Conservation (phyloP, 2,797 vertebrate species). For the Hypotaenidia okinawae region DNA sequence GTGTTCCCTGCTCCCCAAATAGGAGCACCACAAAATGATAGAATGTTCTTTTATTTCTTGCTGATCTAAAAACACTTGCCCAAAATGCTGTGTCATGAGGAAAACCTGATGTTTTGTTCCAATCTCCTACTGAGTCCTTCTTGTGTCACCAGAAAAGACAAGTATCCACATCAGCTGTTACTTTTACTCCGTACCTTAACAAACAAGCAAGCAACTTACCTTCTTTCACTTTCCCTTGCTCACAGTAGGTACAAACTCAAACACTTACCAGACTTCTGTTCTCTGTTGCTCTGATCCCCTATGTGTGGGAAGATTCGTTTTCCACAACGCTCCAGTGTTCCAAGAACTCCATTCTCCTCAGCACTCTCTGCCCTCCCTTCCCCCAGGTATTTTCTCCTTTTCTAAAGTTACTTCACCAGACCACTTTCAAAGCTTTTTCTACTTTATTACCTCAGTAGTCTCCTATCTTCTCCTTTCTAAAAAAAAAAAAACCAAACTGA, state of each 20-base stretch:
- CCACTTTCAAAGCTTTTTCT: not conserved
- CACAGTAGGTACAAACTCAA: fast-evolving
- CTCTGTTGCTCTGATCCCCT: not conserved
- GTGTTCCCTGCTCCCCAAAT: not conserved
- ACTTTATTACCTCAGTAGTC: not conserved
- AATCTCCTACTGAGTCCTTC: not conserved
- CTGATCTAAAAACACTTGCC: not conserved
- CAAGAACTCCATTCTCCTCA: not conserved
- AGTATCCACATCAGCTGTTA: not conserved
- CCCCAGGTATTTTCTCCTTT: not conserved
- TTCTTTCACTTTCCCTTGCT: not conserved
- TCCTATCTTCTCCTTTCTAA: not conserved
- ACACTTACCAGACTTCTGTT: not conserved
- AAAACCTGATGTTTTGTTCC: not conserved
- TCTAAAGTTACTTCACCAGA: not conserved
- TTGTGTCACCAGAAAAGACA: not conserved
- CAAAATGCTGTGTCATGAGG: not conserved
- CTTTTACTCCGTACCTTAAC: not conserved
- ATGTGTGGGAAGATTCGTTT: not conserved
- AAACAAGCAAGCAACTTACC: not conserved
- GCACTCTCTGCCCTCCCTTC: not conserved
- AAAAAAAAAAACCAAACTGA: not conserved
- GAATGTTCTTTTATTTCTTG: not conserved
- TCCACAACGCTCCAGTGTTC: not conserved
- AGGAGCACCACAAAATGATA: not conserved